A percentile compares a stretch with the other conserved stretches of the same genome.
Evolutionary conservation across 2,797 vertebrate species (phyloP).

Genomic region (Ispidina picta): DNA sequence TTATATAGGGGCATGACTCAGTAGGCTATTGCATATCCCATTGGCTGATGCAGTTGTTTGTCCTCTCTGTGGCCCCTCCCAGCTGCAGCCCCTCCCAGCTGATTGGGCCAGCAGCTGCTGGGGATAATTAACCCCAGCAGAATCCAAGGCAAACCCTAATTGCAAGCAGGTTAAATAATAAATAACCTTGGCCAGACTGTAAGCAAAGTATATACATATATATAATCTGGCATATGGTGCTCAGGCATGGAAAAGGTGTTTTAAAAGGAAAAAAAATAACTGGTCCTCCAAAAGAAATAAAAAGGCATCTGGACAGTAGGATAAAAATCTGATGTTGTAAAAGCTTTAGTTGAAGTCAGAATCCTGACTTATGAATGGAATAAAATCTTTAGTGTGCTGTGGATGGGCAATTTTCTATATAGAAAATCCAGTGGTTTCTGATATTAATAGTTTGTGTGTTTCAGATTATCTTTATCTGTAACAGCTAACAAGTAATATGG

Average conservation of each 20-base stretch:
- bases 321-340: constrained; percentile 29
- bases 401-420: constrained; percentile 22
- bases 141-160: background rate
- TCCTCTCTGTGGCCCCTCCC: too few species aligned
- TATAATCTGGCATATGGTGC: background rate
- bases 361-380: constrained; percentile 45
- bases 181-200: background rate
- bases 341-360: constrained; percentile 15
- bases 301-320: background rate
- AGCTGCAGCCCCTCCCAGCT: too few species aligned
- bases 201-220: background rate
- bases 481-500: background rate
- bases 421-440: constrained; percentile 9
- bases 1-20: too few species aligned
- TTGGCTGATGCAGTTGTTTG: too few species aligned
- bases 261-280: background rate
- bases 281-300: background rate
- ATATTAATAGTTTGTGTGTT: background rate
- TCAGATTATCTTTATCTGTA: constrained; percentile 31
- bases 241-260: background rate
- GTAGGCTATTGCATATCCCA: too few species aligned
- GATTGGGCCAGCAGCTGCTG: too few species aligned
- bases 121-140: background rate
- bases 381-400: constrained; percentile 54
- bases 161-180: background rate